These are phyloP conservation scores for Cossypha caffra DNA, from an alignment of 2,797 vertebrate genomes.

Conservation along the genomic window DNA sequence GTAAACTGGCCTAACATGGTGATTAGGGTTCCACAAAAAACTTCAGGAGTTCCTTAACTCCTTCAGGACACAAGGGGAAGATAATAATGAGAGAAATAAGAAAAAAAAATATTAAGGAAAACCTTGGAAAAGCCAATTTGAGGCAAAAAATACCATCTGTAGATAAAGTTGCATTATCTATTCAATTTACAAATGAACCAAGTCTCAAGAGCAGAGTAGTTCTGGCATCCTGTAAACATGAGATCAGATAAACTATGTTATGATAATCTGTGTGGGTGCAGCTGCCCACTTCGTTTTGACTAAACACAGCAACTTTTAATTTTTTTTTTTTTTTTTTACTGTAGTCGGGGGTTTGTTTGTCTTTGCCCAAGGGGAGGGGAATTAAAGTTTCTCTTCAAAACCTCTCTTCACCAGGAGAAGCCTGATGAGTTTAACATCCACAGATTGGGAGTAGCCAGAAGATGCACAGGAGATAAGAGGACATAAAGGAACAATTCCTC, in stretches of 20 bases:
- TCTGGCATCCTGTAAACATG: not conserved
- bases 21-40: not conserved
- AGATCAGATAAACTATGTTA: not conserved
- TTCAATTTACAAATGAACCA: not conserved
- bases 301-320: not conserved
- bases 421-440: not conserved
- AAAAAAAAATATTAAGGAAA: not conserved
- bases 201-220: not conserved
- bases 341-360: rapidly evolving
- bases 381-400: not conserved
- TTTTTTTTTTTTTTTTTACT: not conserved
- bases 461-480: not conserved
- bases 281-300: not conserved
- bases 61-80: not conserved
- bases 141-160: not conserved
- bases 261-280: not conserved
- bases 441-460: not conserved
- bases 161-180: not conserved
- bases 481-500: not conserved
- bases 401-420: rapidly evolving
- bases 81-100: not conserved
- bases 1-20: not conserved
- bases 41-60: not conserved
- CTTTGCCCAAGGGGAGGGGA: not conserved
- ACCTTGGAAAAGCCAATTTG: not conserved